Base-by-base conservation (phyloP, 2,888 invertebrate species). In the Drosophila setosimentum region DNA sequence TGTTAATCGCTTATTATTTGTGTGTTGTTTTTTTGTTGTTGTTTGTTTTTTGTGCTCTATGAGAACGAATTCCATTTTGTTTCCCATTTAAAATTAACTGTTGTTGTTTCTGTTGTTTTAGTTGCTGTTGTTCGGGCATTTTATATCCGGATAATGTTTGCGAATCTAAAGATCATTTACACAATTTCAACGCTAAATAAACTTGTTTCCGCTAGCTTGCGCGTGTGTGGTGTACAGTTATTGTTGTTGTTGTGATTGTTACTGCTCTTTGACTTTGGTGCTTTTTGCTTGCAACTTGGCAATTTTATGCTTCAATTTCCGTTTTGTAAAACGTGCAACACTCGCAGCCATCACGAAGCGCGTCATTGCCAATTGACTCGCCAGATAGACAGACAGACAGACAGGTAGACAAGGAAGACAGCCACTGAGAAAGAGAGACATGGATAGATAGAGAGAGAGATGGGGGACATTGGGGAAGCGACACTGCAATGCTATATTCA, bases 231-330 rank as follows among this genome's bases (percentile, higher is more conserved):
- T 49, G 54, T 45, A 16, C 16, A 16, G 16, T 33, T 61, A 33
- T 40, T 53, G 50, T 16, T 54, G 40, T 37, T 49, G 57, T 16
- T 63, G 66, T 33, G 45, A 55, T 27, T 48, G 29, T 11, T 32
- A 45, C 33, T 50, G 59, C 63, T 59, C 40, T 62, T 63, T 24
- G 62, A 49, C 42, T 63, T 63, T 60, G 67, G 62, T 57, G 68
- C 37, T 72, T 50, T 68, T 50, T 70, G 55, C 70, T 65, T 80
- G 78, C 80, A 89, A 75, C 78, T 87, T 87, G 81, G 85, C 83
- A 89, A 83, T 87, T 89, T 87, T 83, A 87, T 89, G 87, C 87
- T 87, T 87, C 87, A 87, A 87, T 87, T 89, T 87, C 85, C 89
- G 89, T 48, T 87, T 89, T 77, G 84, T 73, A 67, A 78, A 53